A percentile compares a stretch with the other conserved stretches of the same genome.
These are phyloP conservation scores for Pseudorasbora parva DNA, from an alignment of 2,113 vertebrate species.

Conservation along the genomic window DNA sequence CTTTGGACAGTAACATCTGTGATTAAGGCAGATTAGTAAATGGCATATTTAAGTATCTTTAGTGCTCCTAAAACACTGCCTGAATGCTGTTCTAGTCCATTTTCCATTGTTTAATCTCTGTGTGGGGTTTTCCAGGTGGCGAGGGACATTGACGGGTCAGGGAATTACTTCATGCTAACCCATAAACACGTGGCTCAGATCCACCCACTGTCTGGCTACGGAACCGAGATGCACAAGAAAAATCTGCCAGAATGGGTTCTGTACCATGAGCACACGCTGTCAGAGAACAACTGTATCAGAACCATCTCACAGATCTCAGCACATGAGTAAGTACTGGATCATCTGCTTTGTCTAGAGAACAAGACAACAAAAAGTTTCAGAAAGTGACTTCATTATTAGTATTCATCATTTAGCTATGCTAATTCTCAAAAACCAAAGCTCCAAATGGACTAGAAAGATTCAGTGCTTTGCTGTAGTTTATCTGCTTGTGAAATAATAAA, in stretches of 20 bases:
- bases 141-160: conserved; percentile 85
- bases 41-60: neutral
- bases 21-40: conserved; percentile 21
- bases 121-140: conserved; percentile 75
- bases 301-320: conserved; percentile 82
- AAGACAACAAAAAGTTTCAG: too few relatives aligned
- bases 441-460: neutral
- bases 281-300: conserved; percentile 84
- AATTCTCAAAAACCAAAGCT: neutral
- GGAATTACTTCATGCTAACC: conserved; percentile 87
- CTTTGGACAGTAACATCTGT: neutral
- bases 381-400: too few relatives aligned
- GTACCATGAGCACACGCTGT: conserved; percentile 85
- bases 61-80: neutral
- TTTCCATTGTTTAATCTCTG: neutral
- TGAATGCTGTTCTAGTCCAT: neutral
- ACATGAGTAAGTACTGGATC: conserved; percentile 77
- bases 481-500: neutral
- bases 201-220: conserved; percentile 81
- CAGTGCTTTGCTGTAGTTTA: neutral
- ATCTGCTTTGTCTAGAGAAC: neutral
- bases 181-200: conserved; percentile 89
- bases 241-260: conserved; percentile 86
- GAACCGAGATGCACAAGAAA: conserved; percentile 66
- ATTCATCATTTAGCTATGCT: too few relatives aligned